Percentiles rank a stretch among this genome's conserved stretches.
phyloP scores from a whole-genome alignment of 2,113 vertebrate genomes.

The Hylia prasina region DNA sequence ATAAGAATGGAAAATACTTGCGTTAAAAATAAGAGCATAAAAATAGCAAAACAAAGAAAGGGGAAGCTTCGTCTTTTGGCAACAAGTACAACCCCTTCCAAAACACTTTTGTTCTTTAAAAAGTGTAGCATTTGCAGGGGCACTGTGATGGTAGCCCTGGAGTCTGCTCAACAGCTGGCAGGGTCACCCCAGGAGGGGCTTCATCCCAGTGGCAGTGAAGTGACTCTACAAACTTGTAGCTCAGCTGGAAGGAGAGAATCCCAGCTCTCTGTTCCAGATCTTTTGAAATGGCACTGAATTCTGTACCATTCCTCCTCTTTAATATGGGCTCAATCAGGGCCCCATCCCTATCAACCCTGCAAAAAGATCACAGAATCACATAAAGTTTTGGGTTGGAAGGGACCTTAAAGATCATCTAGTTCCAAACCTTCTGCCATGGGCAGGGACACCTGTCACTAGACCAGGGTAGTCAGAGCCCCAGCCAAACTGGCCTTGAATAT shows the following conservation, averaged over 20 bases:
- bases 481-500: not conserved
- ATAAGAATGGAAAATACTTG: conserved; percentile 50
- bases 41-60: conserved; percentile 50
- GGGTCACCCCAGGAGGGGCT: not conserved
- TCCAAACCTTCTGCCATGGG: not conserved
- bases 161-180: not conserved
- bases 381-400: not conserved
- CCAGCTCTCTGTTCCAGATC: not conserved
- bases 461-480: not conserved
- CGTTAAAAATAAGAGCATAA: conserved; percentile 30
- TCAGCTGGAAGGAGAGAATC: not conserved
- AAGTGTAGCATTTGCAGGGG: not conserved
- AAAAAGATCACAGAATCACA: not conserved
- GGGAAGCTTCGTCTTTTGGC: not conserved
- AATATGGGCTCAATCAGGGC: not conserved
- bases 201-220: not conserved
- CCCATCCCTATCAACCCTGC: not conserved
- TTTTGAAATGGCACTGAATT: not conserved
- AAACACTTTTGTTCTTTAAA: not conserved
- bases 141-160: not conserved
- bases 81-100: not conserved
- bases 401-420: not conserved
- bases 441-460: not conserved
- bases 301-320: not conserved
- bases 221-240: not conserved